These are phyloP conservation scores for Diceros bicornis DNA, from an alignment of 2,797 vertebrate species.

Conservation along the genomic window DNA sequence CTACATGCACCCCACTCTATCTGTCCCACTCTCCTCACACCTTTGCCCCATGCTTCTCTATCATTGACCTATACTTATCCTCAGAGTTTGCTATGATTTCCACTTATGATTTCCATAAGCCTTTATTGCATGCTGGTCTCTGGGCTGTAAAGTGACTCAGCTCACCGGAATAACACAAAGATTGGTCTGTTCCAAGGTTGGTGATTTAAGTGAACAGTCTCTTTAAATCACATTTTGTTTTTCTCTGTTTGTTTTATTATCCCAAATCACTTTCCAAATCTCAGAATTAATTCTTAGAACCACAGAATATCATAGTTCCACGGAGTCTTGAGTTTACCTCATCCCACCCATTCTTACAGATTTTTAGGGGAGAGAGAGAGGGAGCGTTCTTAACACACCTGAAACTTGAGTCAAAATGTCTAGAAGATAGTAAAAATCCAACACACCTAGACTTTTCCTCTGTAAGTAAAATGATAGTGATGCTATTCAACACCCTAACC, in stretches of 20 bases:
- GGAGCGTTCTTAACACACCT: neutral
- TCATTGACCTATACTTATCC: neutral
- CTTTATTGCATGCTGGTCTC: neutral
- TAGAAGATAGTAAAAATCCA: neutral
- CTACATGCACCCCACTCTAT: fast-evolving
- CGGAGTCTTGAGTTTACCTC: neutral
- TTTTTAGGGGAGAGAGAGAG: neutral
- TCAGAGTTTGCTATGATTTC: neutral
- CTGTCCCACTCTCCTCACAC: neutral
- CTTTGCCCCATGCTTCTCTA: neutral
- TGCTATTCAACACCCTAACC: neutral
- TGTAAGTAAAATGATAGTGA: neutral
- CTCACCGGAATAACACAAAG: neutral
- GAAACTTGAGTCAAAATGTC: neutral
- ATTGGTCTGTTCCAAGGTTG: neutral
- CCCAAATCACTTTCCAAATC: neutral
- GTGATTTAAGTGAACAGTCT: neutral
- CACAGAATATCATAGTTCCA: neutral
- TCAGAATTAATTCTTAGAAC: neutral
- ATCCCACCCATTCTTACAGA: neutral
- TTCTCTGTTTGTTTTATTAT: neutral
- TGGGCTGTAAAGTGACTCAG: neutral
- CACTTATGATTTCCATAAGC: neutral
- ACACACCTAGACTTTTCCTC: neutral
- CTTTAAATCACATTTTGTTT: neutral